Evolutionary conservation across 2,113 vertebrate genomes (phyloP), one percentile per base, ranked within the genome.

Genomic region (Danionella cerebrum): DNA sequence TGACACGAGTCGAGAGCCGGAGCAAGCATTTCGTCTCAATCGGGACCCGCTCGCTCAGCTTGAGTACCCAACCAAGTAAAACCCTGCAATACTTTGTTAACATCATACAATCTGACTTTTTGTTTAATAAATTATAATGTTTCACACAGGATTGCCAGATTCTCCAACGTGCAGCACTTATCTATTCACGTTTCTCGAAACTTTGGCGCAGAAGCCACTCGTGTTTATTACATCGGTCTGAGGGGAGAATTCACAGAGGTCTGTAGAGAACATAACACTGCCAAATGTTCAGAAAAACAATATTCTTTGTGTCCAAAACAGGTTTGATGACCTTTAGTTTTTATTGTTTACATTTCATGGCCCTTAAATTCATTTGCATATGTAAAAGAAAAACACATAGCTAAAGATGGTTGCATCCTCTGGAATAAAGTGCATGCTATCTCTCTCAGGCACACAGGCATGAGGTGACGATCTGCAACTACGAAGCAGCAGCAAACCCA

Each of bases 11-110:
- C 87, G 90, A 82, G 96, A 98, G 45, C 86, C 96, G 0, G 96
- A 99, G 14, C 96, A 99, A 79, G 92, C 74, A 0, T 98, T 99
- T 79, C 91, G 89, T 72, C 87, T 99, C 73, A 96, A 94, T 85
- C 85, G 84, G 76, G 96, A 99, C 51, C 82, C 88, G 0, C 12
- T 10, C 0, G 96, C 94, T 52, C 87, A 95, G 75, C 87, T 98
- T 77, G 96, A 98, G 67, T 99, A 99, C 68, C 91, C 93, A 22
- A 97, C 96, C 52, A 99, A 98, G 96, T 99, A 87, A 79, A 82
- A 22, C n/a, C 18, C 21, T 25, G 68, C 18, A 14, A 31, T 33
- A 33, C 11, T 1, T 53, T n/a, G 27, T 0, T 84, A 27, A 0
- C 42, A 39, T 35, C n/a, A n/a, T n/a, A n/a, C n/a, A n/a, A n/a